Percentiles rank a stretch among this genome's conserved stretches.
Evolutionary conservation across 2,888 invertebrate species (phyloP).

Genomic region (Acanthoscelides obtectus): DNA sequence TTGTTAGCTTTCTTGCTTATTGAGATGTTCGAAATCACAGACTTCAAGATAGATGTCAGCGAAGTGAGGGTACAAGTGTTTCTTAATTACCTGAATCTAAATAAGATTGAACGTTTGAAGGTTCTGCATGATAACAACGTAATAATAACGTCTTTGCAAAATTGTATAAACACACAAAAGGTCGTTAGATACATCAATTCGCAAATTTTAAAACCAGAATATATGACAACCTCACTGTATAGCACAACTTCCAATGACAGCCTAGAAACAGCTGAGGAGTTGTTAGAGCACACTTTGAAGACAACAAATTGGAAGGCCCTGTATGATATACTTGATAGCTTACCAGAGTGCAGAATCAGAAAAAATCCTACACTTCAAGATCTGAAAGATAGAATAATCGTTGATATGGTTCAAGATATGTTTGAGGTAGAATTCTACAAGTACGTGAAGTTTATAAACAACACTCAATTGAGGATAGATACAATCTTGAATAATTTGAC

Average conservation of each 20-base stretch:
- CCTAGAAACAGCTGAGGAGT: constrained; percentile 38
- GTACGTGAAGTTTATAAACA: constrained; percentile 52
- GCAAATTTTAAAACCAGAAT: constrained; percentile 28
- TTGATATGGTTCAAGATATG: constrained; percentile 53
- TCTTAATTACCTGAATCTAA: constrained; percentile 56
- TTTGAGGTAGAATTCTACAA: constrained; percentile 50
- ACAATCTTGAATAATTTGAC: constrained; percentile 53
- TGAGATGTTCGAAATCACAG: constrained; percentile 56
- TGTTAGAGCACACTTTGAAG: constrained; percentile 33
- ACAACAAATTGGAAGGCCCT: constrained; percentile 43
- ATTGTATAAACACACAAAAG: constrained; percentile 51
- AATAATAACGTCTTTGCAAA: constrained; percentile 55
- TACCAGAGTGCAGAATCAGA: constrained; percentile 55
- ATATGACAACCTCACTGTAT: constrained; percentile 15
- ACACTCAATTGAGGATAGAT: constrained; percentile 50
- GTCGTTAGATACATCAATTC: constrained; percentile 49
- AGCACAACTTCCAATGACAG: constrained; percentile 26
- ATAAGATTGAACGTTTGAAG: constrained; percentile 53
- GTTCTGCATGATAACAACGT: constrained; percentile 56
- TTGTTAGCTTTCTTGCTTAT: constrained; percentile 63
- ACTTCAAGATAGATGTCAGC: constrained; percentile 49
- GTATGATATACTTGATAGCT: constrained; percentile 51
- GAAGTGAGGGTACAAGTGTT: constrained; percentile 53
- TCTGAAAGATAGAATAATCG: constrained; percentile 57
- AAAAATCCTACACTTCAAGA: constrained; percentile 53